Evolutionary conservation across 2,888 invertebrate genomes (phyloP).

Genomic region (Nyleta sp.): DNA sequence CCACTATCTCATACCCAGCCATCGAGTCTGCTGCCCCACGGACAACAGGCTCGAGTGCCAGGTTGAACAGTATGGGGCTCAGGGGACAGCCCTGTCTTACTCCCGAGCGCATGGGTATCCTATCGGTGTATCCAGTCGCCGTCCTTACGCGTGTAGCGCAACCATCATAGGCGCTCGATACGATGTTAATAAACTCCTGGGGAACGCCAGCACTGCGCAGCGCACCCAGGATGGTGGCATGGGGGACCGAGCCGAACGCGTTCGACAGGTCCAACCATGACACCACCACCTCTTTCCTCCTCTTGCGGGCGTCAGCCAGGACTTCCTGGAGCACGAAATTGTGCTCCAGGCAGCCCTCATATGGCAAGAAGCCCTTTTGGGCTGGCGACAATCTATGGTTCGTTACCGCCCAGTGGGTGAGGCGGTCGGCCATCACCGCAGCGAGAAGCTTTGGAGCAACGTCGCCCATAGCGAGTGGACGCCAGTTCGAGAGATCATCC

Average conservation of each 20-base stretch:
- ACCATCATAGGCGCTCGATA: conserved; percentile 59
- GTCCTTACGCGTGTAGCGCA: conserved; percentile 63
- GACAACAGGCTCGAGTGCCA: conserved; percentile 70
- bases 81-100: conserved; percentile 77
- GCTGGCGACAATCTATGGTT: conserved; percentile 68
- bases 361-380: conserved; percentile 78
- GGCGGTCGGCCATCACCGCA: conserved; percentile 20
- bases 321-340: conserved; percentile 76
- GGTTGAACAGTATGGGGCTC: conserved; percentile 36
- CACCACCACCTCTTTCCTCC: conserved; percentile 65
- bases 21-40: not conserved
- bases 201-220: conserved; percentile 53
- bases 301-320: conserved; percentile 65
- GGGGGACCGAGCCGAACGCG: conserved; percentile 78
- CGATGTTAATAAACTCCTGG: conserved; percentile 26
- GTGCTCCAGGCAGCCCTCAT: conserved; percentile 76
- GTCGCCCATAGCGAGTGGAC: conserved; percentile 71
- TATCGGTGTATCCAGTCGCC: conserved; percentile 50
- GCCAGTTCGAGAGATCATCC: conserved; percentile 70
- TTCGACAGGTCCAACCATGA: conserved; percentile 79
- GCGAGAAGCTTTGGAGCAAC: conserved; percentile 56
- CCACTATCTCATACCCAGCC: conserved; percentile 47
- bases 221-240: conserved; percentile 69
- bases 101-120: conserved; percentile 70
- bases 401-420: conserved; percentile 62